These are phyloP conservation scores for Acanthiza pusilla DNA, from an alignment of 2,797 vertebrate genomes.

Conservation along the genomic window DNA sequence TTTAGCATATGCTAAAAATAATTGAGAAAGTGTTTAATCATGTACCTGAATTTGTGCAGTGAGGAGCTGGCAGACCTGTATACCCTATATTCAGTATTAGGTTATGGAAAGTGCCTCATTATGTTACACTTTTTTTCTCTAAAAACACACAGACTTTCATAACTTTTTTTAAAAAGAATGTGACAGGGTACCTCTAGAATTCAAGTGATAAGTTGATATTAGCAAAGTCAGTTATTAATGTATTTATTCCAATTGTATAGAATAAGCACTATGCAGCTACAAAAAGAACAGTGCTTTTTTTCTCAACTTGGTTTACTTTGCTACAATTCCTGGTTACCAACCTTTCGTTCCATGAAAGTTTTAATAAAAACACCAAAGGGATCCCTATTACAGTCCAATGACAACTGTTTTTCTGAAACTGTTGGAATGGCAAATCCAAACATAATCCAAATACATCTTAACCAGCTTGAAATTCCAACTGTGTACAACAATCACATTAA, in stretches of 20 bases:
- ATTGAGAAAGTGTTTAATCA: not conserved
- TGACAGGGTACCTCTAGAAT: not conserved
- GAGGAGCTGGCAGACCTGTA: not conserved
- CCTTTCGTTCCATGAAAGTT: not conserved
- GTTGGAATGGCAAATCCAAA: slow-evolving; percentile 18
- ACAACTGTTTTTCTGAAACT: not conserved
- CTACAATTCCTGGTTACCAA: not conserved
- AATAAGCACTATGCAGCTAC: not conserved
- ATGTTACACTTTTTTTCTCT: not conserved
- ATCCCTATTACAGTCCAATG: not conserved
- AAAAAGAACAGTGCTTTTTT: not conserved
- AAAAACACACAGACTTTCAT: not conserved
- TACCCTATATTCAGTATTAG: not conserved
- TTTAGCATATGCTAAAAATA: not conserved
- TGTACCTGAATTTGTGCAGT: not conserved
- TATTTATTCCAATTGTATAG: not conserved
- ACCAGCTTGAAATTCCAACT: not conserved
- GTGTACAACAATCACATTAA: not conserved
- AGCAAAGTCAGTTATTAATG: not conserved
- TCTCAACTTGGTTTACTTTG: not conserved
- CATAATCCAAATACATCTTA: not conserved
- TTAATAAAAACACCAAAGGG: not conserved
- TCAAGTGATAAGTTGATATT: not conserved
- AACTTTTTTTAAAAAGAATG: not conserved
- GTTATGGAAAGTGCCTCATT: not conserved